Evolutionary conservation across 1,140 invertebrate species (phyloP).

Genomic region (Dreissena rostriformis): DNA sequence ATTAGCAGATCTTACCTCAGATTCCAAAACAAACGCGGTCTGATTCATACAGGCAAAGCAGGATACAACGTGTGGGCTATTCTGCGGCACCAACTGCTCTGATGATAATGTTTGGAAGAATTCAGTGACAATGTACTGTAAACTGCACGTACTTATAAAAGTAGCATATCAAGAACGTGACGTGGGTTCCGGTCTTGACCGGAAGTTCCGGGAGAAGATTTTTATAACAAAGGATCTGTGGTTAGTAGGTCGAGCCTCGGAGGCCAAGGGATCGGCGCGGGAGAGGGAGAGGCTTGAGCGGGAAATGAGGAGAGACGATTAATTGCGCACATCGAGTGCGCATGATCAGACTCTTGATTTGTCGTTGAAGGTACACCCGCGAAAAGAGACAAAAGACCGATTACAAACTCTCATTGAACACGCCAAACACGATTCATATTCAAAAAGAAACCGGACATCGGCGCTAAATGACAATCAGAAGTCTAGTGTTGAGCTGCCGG

Average conservation of each 20-base stretch:
- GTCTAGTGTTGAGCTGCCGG: conserved; percentile 76
- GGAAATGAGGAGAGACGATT: conserved; percentile 7
- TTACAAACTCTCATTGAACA: conserved; percentile 84
- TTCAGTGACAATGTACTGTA: too few relatives aligned
- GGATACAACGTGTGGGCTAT: too few relatives aligned
- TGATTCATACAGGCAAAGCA: too few relatives aligned
- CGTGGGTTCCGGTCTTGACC: conserved; percentile 5
- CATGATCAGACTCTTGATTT: neutral
- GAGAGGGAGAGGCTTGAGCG: conserved; percentile 78
- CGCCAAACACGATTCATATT: conserved; percentile 68
- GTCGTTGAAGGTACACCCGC: neutral
- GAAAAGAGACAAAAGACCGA: neutral
- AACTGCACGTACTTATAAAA: too few relatives aligned
- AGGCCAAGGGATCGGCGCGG: conserved; percentile 12
- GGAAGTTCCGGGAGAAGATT: conserved; percentile 70
- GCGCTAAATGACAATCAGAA: conserved; percentile 76
- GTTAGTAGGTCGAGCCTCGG: conserved; percentile 47
- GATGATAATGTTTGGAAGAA: too few relatives aligned
- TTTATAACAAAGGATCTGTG: conserved; percentile 94
- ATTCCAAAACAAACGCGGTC: too few relatives aligned
- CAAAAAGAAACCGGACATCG: conserved; percentile 20
- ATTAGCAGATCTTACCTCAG: too few relatives aligned
- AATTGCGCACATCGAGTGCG: neutral
- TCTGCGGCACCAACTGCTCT: too few relatives aligned
- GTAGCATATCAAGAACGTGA: too few relatives aligned